Evolutionary conservation across 1,140 invertebrate species (phyloP), one percentile per base, ranked within the genome.

Genomic region (Tachypleus tridentatus): DNA sequence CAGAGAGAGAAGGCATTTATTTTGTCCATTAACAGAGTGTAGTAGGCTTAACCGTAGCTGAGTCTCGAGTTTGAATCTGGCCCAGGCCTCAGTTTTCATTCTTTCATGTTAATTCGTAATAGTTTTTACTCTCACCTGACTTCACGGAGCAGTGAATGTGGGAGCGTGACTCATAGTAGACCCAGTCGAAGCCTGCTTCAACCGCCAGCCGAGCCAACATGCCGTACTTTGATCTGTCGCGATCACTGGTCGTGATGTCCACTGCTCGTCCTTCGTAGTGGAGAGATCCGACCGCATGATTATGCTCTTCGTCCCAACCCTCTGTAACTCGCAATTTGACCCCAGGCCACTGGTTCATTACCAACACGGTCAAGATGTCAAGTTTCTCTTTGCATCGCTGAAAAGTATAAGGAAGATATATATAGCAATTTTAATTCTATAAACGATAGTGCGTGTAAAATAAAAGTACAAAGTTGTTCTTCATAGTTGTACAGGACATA

Each of bases 141-240:
- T 94, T 96, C 59, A 97, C 93, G 51, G 93, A 97, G 77, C 93
- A 96, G 78, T 98, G 95, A 73, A 98, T 95, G 74, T 97, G 91
- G 10, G 88, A 86, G 66, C 91, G 83, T 73, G 88, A 89, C 77
- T 97, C 93, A 76, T 97, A 98, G 78, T 91, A 95, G 29, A 98
- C 95, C 94, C 93, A 98, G 81, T 97, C 93, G 83, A 98, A 98
- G 70, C 94, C 94, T 7, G 94, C 93, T 77, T 97, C 91, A 48
- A 96, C 89, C 0, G 94, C 94, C 11, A 98, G 82, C 53, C 94
- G 80, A 0, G 94, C 94, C 67, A 98, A 79, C 89, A 97, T 93
- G 56, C 94, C 94, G 76, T 94, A 92, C 79, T 97, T 97, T 73
- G 88, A 85, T 54, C 87, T 80, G 77, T 98, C 93, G 29, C 88